phyloP scores from a whole-genome alignment of 2,888 invertebrate species.

The Torymus auratus region DNA sequence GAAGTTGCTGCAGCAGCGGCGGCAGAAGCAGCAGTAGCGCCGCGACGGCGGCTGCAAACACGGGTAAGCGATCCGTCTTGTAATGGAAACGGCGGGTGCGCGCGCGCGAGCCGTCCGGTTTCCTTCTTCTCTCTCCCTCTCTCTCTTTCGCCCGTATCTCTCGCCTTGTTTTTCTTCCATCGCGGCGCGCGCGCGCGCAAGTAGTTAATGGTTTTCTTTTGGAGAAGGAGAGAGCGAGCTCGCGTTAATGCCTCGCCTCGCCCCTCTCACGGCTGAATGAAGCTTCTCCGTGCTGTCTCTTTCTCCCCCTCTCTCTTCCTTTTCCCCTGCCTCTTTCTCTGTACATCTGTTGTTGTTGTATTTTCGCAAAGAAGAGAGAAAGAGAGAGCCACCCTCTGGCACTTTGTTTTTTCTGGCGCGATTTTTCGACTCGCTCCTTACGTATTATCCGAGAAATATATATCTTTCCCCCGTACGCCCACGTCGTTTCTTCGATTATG shows the following conservation, averaged over 20 bases:
- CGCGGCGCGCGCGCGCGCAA: constrained; percentile 63
- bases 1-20: not conserved
- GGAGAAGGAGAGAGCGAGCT: constrained; percentile 59
- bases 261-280: constrained; percentile 29
- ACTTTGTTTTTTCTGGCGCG: too few species aligned
- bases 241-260: constrained; percentile 23
- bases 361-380: not conserved
- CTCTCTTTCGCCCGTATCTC: constrained; percentile 43
- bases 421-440: too few species aligned
- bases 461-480: not conserved
- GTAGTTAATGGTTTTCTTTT: constrained; percentile 68
- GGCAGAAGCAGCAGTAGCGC: not conserved
- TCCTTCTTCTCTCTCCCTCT: constrained; percentile 46
- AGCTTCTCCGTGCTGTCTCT: not conserved
- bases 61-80: constrained; percentile 56
- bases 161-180: constrained; percentile 60
- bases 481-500: not conserved
- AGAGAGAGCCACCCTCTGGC: too few species aligned
- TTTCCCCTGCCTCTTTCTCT: not conserved
- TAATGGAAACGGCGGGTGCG: constrained; percentile 45
- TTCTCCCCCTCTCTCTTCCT: not conserved
- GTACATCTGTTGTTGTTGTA: constrained; percentile 9
- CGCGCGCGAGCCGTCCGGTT: constrained; percentile 32
- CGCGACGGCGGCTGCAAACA: not conserved
- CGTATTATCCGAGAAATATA: too few species aligned